Conservation (phyloP, 2,797 vertebrate species). For the Oophaga sylvatica region DNA sequence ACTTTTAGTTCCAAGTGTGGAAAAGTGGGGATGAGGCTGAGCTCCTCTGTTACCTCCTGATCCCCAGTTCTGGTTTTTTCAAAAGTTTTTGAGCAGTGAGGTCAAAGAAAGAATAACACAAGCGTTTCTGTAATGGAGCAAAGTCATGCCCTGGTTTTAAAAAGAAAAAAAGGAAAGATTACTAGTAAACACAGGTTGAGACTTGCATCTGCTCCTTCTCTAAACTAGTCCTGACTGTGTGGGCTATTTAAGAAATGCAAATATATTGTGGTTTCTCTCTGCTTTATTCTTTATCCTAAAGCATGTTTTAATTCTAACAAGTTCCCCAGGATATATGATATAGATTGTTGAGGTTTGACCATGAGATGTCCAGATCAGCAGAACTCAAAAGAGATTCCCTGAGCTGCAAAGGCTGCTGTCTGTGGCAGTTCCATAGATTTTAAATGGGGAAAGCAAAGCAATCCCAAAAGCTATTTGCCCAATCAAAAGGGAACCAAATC, state of each 20-base stretch:
- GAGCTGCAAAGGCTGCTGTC: no score
- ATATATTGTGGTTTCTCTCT: neutral
- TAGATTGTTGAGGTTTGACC: no score
- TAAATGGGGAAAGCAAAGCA: no score
- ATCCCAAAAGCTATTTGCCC: no score
- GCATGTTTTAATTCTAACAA: no score
- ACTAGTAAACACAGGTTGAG: neutral
- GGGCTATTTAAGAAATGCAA: neutral
- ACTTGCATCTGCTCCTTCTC: neutral
- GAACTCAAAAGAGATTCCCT: no score
- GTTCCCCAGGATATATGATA: no score
- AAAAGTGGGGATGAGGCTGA: constrained; percentile 78
- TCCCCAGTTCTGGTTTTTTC: constrained; percentile 79
- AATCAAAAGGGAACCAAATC: no score
- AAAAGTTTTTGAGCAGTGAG: constrained; percentile 82
- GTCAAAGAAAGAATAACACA: constrained; percentile 85
- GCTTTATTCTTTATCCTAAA: neutral
- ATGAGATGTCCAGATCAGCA: no score
- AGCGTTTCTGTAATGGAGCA: constrained; percentile 83
- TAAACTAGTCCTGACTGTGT: neutral
- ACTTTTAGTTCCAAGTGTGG: constrained; percentile 81
- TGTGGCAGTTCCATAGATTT: no score
- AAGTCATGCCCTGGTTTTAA: constrained; percentile 79
- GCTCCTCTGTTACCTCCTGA: constrained; percentile 78
- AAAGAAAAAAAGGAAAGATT: neutral